Evolutionary conservation across 2,113 vertebrate genomes (phyloP).

Genomic region (Sapajus apella): DNA sequence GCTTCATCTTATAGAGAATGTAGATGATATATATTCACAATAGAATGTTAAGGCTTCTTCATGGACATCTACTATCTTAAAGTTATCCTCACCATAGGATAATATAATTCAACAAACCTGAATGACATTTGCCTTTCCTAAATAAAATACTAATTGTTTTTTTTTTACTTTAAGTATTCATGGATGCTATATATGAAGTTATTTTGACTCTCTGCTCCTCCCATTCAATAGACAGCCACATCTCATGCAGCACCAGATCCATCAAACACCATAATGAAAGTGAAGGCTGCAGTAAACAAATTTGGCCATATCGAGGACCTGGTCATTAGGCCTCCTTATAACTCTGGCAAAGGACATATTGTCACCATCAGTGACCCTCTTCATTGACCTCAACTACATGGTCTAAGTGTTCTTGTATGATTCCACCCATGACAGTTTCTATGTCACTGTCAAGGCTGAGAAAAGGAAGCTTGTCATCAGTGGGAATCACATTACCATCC

Average conservation of each 20-base stretch:
- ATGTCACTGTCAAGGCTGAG: slow-evolving; percentile 89
- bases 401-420: slow-evolving; percentile 97
- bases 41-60: not conserved
- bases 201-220: no score
- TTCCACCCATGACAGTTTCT: slow-evolving; percentile 90
- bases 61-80: not conserved
- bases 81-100: not conserved
- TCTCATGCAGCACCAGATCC: no score
- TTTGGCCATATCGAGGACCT: no score
- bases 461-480: slow-evolving; percentile 92
- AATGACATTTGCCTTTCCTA: not conserved
- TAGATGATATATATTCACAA: not conserved
- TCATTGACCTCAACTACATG: slow-evolving; percentile 80
- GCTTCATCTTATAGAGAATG: not conserved
- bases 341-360: no score
- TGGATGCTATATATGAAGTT: not conserved
- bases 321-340: no score
- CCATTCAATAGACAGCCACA: no score
- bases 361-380: no score
- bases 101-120: not conserved
- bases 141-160: not conserved
- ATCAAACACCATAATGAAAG: no score
- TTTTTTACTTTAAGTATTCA: not conserved
- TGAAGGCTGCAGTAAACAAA: no score
- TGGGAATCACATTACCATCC: slow-evolving; percentile 84